These are phyloP conservation scores for Gallinago nigripennis DNA, from an alignment of 2,797 vertebrate genomes.

Conservation along the genomic window DNA sequence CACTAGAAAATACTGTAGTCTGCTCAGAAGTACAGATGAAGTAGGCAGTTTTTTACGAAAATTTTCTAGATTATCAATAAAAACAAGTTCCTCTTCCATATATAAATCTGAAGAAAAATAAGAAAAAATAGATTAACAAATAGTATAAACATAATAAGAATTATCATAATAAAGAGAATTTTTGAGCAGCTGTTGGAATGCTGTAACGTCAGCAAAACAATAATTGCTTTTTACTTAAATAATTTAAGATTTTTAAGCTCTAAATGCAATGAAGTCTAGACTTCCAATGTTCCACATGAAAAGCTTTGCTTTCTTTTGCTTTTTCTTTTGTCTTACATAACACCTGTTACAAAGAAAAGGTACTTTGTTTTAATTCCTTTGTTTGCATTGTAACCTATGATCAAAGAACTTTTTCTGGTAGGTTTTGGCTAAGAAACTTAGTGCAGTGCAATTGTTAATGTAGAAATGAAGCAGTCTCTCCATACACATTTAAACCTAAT, in stretches of 20 bases:
- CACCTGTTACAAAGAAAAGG: background rate
- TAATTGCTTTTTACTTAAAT: background rate
- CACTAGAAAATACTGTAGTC: slow-evolving; percentile 78
- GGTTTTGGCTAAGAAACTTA: background rate
- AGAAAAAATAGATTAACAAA: slow-evolving; percentile 14
- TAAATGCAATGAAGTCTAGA: fast-evolving
- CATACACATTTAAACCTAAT: background rate
- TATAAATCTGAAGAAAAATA: slow-evolving; percentile 76
- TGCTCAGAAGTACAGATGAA: slow-evolving; percentile 73
- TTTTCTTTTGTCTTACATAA: background rate
- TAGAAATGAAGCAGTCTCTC: background rate
- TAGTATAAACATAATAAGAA: background rate
- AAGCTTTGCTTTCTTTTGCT: background rate
- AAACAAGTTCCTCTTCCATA: slow-evolving; percentile 81
- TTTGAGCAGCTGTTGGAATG: background rate
- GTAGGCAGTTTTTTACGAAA: slow-evolving; percentile 78
- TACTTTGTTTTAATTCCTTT: background rate
- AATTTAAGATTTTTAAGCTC: background rate
- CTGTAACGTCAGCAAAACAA: background rate
- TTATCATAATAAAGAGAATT: background rate
- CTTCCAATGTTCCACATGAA: background rate
- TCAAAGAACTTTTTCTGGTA: background rate
- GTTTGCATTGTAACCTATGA: background rate
- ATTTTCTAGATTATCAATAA: slow-evolving; percentile 67
- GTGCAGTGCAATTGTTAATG: background rate